A percentile compares a stretch with the other conserved stretches of the same genome.
Evolutionary conservation across 2,797 vertebrate genomes (phyloP).

Genomic region (Hapalemur alaotrensis): DNA sequence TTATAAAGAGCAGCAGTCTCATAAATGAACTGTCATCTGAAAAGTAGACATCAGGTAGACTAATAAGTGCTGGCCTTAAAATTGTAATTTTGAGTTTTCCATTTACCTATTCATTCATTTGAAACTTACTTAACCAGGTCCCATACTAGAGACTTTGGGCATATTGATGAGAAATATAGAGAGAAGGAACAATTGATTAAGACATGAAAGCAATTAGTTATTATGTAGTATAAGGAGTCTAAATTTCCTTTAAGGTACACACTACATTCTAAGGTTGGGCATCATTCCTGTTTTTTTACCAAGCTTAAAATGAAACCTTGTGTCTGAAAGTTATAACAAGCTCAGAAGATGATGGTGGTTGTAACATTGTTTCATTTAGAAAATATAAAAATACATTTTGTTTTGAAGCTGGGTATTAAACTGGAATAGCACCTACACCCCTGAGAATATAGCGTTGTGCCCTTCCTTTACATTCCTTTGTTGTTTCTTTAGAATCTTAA

Average conservation of each 20-base stretch:
- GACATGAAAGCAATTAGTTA: neutral
- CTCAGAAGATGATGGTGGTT: conserved; percentile 72
- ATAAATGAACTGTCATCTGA: neutral
- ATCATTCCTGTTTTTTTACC: conserved; percentile 73
- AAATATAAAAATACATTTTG: conserved; percentile 73
- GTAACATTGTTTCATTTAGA: conserved; percentile 78
- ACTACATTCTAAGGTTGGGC: conserved; percentile 77
- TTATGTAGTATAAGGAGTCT: neutral
- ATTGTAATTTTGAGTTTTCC: neutral
- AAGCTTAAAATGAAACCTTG: conserved; percentile 77
- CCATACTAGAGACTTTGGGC: neutral
- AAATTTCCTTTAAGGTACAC: conserved; percentile 76
- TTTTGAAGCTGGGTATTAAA: conserved; percentile 74
- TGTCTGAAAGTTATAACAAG: conserved; percentile 71
- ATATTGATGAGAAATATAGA: neutral
- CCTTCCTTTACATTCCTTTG: conserved; percentile 73
- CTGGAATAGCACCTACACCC: conserved; percentile 67
- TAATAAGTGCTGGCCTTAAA: neutral
- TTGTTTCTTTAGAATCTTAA: conserved; percentile 76
- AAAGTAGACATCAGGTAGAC: neutral
- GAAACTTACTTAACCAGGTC: neutral
- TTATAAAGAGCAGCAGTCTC: neutral
- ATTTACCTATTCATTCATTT: neutral
- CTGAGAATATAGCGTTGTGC: conserved; percentile 60
- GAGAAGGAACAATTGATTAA: neutral